phyloP scores from a whole-genome alignment of 2,113 vertebrate genomes.

The Aramus guarauna region DNA sequence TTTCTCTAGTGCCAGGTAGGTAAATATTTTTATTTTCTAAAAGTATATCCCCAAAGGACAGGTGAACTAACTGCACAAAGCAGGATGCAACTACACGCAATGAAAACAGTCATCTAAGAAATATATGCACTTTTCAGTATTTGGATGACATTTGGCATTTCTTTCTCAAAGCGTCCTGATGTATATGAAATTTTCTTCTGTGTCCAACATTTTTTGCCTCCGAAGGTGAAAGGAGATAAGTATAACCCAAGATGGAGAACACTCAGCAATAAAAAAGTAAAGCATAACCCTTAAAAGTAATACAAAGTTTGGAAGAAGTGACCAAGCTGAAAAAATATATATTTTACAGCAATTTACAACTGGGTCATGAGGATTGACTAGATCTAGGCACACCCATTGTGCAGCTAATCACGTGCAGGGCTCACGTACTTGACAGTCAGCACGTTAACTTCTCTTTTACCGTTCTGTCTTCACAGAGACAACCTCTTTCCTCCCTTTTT shows the following conservation, averaged over 20 bases:
- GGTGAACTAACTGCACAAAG: neutral
- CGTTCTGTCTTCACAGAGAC: neutral
- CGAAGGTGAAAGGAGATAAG: neutral
- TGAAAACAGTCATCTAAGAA: neutral
- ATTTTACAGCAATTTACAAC: neutral
- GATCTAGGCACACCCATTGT: too few species aligned
- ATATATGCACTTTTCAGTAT: neutral
- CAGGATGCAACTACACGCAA: neutral
- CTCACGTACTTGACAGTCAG: neutral
- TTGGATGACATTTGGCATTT: neutral
- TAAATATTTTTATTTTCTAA: neutral
- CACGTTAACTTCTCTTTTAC: fast-evolving
- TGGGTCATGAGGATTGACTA: neutral
- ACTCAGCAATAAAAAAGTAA: neutral
- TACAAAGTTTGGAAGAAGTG: neutral
- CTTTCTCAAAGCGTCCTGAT: neutral
- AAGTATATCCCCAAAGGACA: neutral
- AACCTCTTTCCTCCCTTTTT: neutral
- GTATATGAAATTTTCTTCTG: neutral
- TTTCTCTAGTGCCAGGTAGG: neutral
- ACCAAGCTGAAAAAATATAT: neutral
- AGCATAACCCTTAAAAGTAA: neutral
- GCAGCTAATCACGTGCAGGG: neutral
- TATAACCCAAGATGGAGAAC: neutral
- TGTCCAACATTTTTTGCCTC: neutral